These are phyloP conservation scores for Pollenia griseotomentosa DNA, from an alignment of 2,888 invertebrate species.

Conservation along the genomic window DNA sequence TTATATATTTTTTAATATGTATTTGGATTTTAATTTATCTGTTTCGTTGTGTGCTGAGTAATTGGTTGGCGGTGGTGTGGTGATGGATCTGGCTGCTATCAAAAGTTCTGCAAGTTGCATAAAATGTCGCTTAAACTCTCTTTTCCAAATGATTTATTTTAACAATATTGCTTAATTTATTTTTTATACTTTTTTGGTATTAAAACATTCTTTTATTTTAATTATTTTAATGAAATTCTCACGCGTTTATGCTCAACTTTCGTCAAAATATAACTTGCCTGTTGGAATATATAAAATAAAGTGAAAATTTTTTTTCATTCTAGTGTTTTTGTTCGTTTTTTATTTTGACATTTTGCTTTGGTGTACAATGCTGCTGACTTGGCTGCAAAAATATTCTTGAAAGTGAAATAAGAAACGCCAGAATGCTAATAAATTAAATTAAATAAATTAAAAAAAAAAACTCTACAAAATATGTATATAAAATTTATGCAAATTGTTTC, in stretches of 20 bases:
- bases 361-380: not conserved
- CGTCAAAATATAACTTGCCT: slow-evolving; percentile 31
- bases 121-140: not conserved
- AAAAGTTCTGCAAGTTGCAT: slow-evolving; percentile 34
- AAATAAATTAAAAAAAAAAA: no score
- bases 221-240: slow-evolving; percentile 13
- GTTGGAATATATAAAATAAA: slow-evolving; percentile 57
- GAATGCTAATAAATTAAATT: no score
- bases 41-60: not conserved
- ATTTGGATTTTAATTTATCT: slow-evolving; percentile 14
- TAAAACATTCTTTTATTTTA: not conserved
- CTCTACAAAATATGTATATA: no score
- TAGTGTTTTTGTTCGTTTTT: slow-evolving; percentile 39
- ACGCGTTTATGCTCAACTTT: not conserved
- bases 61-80: not conserved
- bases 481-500: no score
- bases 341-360: slow-evolving; percentile 51
- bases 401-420: no score
- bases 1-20: slow-evolving; percentile 9
- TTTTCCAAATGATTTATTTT: not conserved
- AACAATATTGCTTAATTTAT: not conserved
- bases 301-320: slow-evolving; percentile 53
- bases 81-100: not conserved
- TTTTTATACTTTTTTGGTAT: not conserved
- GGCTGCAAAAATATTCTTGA: no score